These are phyloP conservation scores for Nesogale talazaci DNA, from an alignment of 2,113 vertebrate genomes.

Conservation along the genomic window DNA sequence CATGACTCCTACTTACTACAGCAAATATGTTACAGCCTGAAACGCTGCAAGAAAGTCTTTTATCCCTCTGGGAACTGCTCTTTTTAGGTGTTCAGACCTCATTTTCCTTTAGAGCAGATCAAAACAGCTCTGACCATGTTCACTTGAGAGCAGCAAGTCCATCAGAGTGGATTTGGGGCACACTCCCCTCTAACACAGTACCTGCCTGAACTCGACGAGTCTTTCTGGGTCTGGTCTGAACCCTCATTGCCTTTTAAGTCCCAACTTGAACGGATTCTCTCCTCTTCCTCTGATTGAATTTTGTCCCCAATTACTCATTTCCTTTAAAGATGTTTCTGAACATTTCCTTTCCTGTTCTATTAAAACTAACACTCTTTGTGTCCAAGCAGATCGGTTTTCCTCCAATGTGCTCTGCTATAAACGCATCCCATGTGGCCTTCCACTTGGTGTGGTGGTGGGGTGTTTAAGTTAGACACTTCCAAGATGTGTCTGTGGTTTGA, in stretches of 20 bases:
- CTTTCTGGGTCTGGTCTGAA: constrained; percentile 24
- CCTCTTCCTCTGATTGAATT: constrained; percentile 81
- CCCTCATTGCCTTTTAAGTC: constrained; percentile 74
- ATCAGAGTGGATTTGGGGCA: constrained; percentile 27
- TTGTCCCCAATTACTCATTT: constrained; percentile 80
- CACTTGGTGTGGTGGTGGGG: not conserved
- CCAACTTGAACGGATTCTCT: constrained; percentile 73
- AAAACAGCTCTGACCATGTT: not conserved
- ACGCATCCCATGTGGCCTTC: constrained; percentile 33
- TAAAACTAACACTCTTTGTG: constrained; percentile 53
- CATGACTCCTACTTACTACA: constrained; percentile 31
- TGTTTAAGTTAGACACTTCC: not conserved
- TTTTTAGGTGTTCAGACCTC: not conserved
- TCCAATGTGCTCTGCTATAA: constrained; percentile 36
- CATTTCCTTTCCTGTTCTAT: constrained; percentile 75
- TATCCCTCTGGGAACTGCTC: not conserved
- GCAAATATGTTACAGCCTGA: constrained; percentile 22
- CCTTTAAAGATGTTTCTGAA: constrained; percentile 76
- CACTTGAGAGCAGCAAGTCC: not conserved
- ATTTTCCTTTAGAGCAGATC: constrained; percentile 36
- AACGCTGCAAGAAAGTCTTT: constrained; percentile 30
- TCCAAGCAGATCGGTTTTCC: constrained; percentile 60
- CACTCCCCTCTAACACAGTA: constrained; percentile 48
- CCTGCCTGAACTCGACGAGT: constrained; percentile 60
- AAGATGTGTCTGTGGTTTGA: not conserved